Evolutionary conservation across 2,888 invertebrate species (phyloP), one percentile per base, ranked within the genome.

Genomic region (Parasteatoda lunata): DNA sequence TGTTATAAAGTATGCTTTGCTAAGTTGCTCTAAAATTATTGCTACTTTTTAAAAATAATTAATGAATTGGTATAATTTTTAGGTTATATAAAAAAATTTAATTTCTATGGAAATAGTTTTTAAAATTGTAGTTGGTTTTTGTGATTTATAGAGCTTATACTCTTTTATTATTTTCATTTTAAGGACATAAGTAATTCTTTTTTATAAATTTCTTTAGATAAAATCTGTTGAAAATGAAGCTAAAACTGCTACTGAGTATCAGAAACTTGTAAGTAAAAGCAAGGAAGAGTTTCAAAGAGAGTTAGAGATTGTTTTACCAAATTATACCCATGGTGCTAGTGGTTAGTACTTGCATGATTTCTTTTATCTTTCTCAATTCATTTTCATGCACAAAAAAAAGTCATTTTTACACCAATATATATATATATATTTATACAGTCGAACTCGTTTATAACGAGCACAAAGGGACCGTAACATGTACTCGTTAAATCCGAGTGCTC

Each of bases 271-370:
- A 52, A 93, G 93, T 78, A 91, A 92, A 86, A 93, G 93, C 1
- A 92, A 93, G 73, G 91, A 92, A 88, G 92, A 93, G 90, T 93
- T 93, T 89, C 91, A 92, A 77, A 92, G 92, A 88, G 90, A 94
- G 89, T 91, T 93, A 88, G 91, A 92, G 88, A 94, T 95, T 78
- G 93, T 97, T 68, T 95, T 96, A 90, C 96, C 96, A 0, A 94
- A 94, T 76, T 93, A 96, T 1, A 94, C 95, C 91, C 92, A 96
- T 66, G 92, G 94, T 7, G 94, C 94, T n/a, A 95, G 94, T 91
- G 93, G 94, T 90, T 90, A 94, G 69, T 69, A 59, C 48, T 6
- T 59, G 7, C n/a, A 0, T 13, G 7, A 9, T 13, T 59, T 59
- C 5, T 59, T 8, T 59, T 59, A 59, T 59, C 8, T 54, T 59